Percentiles rank a stretch among this genome's conserved stretches.
Evolutionary conservation across 53 echinoderm and acorn worm genomes (phyloP).

Genomic region (Pentamera pediparva): DNA sequence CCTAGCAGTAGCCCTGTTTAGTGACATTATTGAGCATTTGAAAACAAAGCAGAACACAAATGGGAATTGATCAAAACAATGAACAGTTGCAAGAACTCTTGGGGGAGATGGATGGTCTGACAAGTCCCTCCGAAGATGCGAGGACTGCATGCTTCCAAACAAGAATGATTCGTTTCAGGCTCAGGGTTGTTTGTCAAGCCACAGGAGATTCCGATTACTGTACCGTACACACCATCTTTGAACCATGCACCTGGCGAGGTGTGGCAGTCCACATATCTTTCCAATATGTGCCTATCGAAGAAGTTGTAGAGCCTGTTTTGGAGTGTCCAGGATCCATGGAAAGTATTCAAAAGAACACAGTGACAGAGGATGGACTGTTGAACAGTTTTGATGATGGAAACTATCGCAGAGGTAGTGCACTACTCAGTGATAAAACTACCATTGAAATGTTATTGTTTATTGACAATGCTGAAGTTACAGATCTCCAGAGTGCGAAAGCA

Average conservation of each 20-base stretch:
- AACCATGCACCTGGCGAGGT: background rate
- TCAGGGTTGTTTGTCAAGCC: constrained; percentile 11
- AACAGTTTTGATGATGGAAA: constrained; percentile 1
- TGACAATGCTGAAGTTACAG: constrained; percentile 43
- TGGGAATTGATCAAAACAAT: background rate
- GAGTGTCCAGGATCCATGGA: constrained; percentile 24
- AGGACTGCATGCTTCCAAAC: too few species aligned
- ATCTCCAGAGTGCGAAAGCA: constrained; percentile 33
- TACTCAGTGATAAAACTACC: background rate
- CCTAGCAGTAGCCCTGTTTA: constrained; percentile 12
- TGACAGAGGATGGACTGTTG: background rate
- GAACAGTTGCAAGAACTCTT: background rate
- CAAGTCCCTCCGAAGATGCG: too few species aligned
- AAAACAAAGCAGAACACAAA: background rate
- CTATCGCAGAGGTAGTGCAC: background rate
- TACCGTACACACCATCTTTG: background rate
- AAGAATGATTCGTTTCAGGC: too few species aligned
- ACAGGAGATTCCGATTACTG: constrained; percentile 2
- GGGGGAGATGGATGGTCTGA: too few species aligned
- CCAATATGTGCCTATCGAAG: constrained; percentile 16
- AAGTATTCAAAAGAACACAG: background rate
- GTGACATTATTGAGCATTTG: constrained; percentile 5
- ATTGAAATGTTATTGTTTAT: background rate
- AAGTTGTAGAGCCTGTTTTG: constrained; percentile 11
- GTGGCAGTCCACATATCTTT: background rate